These are phyloP conservation scores for Euzetes globulus DNA, from an alignment of 2,888 invertebrate genomes.

Conservation along the genomic window DNA sequence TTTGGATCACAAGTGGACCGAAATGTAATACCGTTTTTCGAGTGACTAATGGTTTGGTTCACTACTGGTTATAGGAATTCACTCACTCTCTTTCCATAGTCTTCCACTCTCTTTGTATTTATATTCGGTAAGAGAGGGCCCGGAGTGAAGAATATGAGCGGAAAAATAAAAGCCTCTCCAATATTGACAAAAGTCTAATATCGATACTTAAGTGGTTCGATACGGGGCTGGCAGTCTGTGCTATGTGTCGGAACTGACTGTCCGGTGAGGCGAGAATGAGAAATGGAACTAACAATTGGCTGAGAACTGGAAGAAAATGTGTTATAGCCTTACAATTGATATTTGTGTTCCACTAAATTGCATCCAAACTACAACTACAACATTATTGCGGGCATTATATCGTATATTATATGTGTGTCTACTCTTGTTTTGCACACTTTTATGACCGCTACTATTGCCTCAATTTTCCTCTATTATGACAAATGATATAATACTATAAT, in stretches of 20 bases:
- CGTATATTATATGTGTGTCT: not conserved
- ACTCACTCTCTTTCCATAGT: not conserved
- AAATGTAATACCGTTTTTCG: not conserved
- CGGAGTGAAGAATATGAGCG: not conserved
- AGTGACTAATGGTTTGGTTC: slow-evolving; percentile 28
- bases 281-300: slow-evolving; percentile 28
- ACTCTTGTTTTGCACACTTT: not conserved
- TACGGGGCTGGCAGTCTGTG: not conserved
- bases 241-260: not conserved
- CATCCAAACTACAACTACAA: not conserved
- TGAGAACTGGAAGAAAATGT: slow-evolving; percentile 12
- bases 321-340: slow-evolving; percentile 24
- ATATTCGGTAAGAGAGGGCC: not conserved
- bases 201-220: slow-evolving; percentile 24
- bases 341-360: slow-evolving; percentile 20
- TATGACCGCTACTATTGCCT: slow-evolving; percentile 10
- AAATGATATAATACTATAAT: slow-evolving; percentile 26
- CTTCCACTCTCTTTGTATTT: not conserved
- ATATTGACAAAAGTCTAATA: slow-evolving; percentile 25
- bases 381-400: slow-evolving; percentile 1
- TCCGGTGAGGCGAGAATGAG: slow-evolving; percentile 29
- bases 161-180: not conserved
- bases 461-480: slow-evolving; percentile 19
- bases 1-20: slow-evolving; percentile 17
- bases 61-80: slow-evolving; percentile 15